phyloP scores from a whole-genome alignment of 2,113 vertebrate genomes.

The Phocoena sinus region DNA sequence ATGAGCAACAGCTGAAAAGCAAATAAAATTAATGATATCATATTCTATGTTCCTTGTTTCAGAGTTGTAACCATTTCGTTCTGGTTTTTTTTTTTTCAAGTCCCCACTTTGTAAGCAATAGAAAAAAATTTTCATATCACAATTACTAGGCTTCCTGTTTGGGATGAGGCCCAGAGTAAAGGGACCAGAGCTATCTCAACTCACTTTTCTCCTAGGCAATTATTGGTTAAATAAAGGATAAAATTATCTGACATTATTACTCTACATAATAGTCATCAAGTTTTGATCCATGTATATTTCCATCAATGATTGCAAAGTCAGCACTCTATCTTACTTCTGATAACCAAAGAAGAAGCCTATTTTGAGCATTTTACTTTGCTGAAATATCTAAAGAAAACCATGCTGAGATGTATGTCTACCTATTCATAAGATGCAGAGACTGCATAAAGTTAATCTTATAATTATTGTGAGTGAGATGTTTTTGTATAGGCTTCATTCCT shows the following conservation, averaged over 20 bases:
- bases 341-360: neutral
- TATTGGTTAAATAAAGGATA: neutral
- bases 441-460: neutral
- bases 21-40: slow-evolving; percentile 27
- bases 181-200: neutral
- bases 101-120: neutral
- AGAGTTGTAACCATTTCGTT: neutral
- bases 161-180: neutral
- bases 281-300: neutral
- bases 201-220: neutral
- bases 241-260: neutral
- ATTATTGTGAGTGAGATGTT: neutral
- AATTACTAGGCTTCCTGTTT: neutral
- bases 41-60: neutral
- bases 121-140: neutral
- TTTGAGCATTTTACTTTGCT: neutral
- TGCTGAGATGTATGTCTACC: neutral
- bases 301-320: neutral
- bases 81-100: neutral
- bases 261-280: neutral
- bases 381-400: neutral
- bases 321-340: neutral
- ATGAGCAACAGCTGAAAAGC: slow-evolving; percentile 12
- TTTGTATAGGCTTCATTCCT: neutral
- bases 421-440: neutral